phyloP scores from a whole-genome alignment of 2,113 vertebrate genomes.

The Psephotus haematonotus region DNA sequence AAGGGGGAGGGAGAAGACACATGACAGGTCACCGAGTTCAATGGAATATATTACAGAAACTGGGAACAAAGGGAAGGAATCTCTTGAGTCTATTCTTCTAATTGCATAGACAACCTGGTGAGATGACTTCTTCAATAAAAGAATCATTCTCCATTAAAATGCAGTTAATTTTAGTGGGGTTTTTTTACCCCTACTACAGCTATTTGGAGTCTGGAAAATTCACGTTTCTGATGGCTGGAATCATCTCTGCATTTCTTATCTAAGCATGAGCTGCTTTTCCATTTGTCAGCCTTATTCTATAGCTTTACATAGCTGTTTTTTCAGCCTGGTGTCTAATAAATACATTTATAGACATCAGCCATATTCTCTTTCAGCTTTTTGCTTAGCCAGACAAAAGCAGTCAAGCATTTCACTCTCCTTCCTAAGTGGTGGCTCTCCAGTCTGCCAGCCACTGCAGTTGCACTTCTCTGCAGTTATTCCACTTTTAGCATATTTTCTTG shows the following conservation, averaged over 20 bases:
- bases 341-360: neutral
- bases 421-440: neutral
- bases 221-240: neutral
- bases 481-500: neutral
- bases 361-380: neutral
- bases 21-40: slow-evolving; percentile 23
- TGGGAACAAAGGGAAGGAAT: neutral
- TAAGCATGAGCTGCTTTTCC: neutral
- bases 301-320: neutral
- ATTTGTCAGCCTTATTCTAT: neutral
- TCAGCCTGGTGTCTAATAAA: neutral
- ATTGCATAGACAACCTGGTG: neutral
- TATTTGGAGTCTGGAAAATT: neutral
- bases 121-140: neutral
- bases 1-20: slow-evolving; percentile 3
- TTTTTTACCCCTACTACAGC: neutral
- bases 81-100: neutral
- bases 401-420: neutral
- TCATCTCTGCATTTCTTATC: neutral
- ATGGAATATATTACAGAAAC: neutral
- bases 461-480: neutral
- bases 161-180: neutral
- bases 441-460: neutral
- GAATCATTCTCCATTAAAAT: neutral
- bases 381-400: neutral